Evolutionary conservation across 35 echinoderm and acorn worm species (phyloP).

Genomic region (Heliocidaris erythrogramma): DNA sequence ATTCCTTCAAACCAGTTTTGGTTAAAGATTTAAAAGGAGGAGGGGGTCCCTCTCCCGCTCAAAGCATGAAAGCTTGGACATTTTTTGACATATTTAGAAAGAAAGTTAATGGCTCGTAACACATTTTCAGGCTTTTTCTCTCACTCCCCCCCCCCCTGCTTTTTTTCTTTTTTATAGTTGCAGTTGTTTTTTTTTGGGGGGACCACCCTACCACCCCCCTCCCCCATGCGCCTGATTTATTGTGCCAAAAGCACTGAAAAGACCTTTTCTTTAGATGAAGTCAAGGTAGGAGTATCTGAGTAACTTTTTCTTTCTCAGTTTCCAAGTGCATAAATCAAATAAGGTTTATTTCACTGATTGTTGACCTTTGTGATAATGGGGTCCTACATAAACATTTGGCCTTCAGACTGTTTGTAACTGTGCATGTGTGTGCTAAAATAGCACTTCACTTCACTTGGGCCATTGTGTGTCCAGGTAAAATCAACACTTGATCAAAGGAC

Average conservation of each 20-base stretch:
- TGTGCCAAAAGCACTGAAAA: too few relatives aligned
- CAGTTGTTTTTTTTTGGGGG: too few relatives aligned
- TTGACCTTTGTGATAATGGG: background rate
- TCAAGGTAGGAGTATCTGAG: background rate
- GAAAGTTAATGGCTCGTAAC: too few relatives aligned
- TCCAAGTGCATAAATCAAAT: background rate
- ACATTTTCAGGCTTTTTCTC: too few relatives aligned
- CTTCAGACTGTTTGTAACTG: background rate
- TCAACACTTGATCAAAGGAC: background rate
- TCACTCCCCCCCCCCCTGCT: too few relatives aligned
- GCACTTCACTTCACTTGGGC: background rate
- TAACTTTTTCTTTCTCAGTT: background rate
- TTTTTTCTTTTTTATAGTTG: too few relatives aligned
- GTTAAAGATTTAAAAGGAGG: background rate
- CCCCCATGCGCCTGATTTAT: too few relatives aligned
- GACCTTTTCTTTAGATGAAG: background rate
- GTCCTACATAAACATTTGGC: background rate
- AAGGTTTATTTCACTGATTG: background rate
- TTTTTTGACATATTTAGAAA: too few relatives aligned
- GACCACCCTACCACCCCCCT: too few relatives aligned
- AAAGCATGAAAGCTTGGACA: too few relatives aligned
- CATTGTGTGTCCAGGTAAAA: background rate
- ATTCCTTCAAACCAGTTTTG: background rate
- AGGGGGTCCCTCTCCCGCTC: too few relatives aligned
- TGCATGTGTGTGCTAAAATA: background rate